Base-by-base conservation (phyloP, 2,797 vertebrate species). In the Gobionotothen gibberifrons region DNA sequence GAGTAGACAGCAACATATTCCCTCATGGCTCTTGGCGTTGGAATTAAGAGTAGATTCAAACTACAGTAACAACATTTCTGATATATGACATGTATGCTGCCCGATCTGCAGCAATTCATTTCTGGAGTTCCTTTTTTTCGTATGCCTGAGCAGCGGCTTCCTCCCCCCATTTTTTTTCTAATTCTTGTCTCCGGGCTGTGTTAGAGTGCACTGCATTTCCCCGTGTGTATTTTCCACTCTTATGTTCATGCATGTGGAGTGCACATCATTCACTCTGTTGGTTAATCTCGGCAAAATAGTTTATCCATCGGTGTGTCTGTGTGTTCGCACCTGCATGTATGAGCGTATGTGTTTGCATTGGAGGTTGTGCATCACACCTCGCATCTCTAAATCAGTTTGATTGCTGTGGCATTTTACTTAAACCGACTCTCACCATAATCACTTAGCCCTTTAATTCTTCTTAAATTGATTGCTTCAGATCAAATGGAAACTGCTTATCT, bases 81-180 rank as follows among this genome's bases (percentile, higher is more conserved):
- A 83, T 89, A 74, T 90, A 85, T 89, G 87, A 87, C 87, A 86
- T 89, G 81, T 76, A 84, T 85, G 80, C 90, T 76, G 91, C 68
- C 78, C 87, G 87, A 92, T 92, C 85, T 89, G 81, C 89, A 76
- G 83, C 87, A 91, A 92, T 93, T 92, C 88, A 93, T 94, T 93
- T 91, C 87, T 88, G 56, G 59, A 84, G 78, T 77, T 86, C 57
- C 66, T 84, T 78, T 89, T 26, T 80, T 84, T 59, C 26, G 0
- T 79, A 73, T 76, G 79, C 70, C 72, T 80, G 63, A 90, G 75
- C 87, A 86, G 81, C 89, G 91, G 87, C 86, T 85, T 65, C 72
- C 74, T 53, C 76, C 84, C 74, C 81, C 85, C 82, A 69, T 65
- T 72, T 75, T 69, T 48, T 29, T 69, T 70, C 68, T 74, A 79